These are phyloP conservation scores for Stegophylla sp. DNA, from an alignment of 2,888 invertebrate genomes.

Conservation along the genomic window DNA sequence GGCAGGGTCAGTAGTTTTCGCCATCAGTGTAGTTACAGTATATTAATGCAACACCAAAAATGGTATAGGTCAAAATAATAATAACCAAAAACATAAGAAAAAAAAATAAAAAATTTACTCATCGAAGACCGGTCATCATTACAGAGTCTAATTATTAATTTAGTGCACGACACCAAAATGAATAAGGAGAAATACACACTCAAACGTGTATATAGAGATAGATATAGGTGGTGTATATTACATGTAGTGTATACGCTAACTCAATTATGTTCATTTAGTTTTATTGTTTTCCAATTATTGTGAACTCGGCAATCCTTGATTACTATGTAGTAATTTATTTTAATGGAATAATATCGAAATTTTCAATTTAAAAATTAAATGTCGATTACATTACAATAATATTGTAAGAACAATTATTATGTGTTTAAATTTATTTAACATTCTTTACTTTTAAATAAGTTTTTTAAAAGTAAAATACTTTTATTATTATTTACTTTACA, in stretches of 20 bases:
- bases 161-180: not conserved
- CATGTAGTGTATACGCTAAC: not conserved
- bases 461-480: too few species aligned
- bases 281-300: conserved; percentile 32
- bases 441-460: too few species aligned
- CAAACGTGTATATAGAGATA: not conserved
- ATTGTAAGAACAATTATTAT: too few species aligned
- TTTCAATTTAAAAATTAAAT: too few species aligned
- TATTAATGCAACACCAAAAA: conserved; percentile 47
- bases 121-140: conserved; percentile 26
- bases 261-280: not conserved
- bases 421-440: too few species aligned
- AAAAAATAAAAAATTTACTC: conserved; percentile 28
- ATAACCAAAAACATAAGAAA: too few species aligned
- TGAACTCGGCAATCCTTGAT: not conserved
- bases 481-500: too few species aligned
- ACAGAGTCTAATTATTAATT: conserved; percentile 28
- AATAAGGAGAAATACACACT: not conserved
- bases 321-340: not conserved
- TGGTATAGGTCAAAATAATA: conserved; percentile 45
- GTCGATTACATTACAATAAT: too few species aligned
- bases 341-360: not conserved
- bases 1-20: conserved; percentile 49
- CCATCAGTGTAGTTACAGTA: conserved; percentile 9
- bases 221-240: too few species aligned